A percentile compares a stretch with the other conserved stretches of the same genome.
Conservation (phyloP, 2,888 invertebrate species). For the Oasisia sp. region DNA sequence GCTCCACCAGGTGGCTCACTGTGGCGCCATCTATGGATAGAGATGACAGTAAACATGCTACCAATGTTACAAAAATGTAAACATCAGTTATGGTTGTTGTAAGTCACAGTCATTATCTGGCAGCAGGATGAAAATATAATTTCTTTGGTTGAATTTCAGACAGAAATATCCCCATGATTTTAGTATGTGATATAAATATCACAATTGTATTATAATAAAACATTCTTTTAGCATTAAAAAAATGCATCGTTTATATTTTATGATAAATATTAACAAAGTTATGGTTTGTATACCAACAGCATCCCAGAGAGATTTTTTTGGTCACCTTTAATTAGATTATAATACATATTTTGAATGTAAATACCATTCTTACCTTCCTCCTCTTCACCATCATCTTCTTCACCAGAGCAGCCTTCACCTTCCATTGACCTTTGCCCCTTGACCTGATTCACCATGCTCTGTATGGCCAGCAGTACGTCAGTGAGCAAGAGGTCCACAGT, state of each 20-base stretch:
- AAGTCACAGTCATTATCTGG: too few species aligned
- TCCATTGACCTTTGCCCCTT: constrained; percentile 51
- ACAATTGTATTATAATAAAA: too few species aligned
- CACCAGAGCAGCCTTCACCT: constrained; percentile 31
- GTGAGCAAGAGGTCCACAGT: constrained; percentile 69
- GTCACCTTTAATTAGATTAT: neutral
- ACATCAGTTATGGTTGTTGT: too few species aligned
- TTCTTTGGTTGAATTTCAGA: too few species aligned
- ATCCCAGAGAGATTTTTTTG: neutral
- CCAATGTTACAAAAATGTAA: too few species aligned
- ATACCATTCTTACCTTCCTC: constrained; percentile 63
- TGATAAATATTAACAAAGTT: too few species aligned
- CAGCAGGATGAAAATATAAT: too few species aligned
- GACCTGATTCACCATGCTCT: constrained; percentile 69
- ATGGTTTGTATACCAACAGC: too few species aligned
- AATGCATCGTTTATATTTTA: too few species aligned
- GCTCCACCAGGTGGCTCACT: constrained; percentile 14
- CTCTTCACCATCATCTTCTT: constrained; percentile 61
- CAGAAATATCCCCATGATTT: too few species aligned
- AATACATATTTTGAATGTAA: neutral
- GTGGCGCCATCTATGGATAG: neutral
- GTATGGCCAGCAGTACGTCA: constrained; percentile 71
- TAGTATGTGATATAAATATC: too few species aligned
- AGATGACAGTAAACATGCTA: neutral
- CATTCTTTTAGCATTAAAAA: too few species aligned